Percentiles rank a stretch among this genome's conserved stretches.
Evolutionary conservation across 2,797 vertebrate genomes (phyloP).

Genomic region (Percopsis omiscomaycus): DNA sequence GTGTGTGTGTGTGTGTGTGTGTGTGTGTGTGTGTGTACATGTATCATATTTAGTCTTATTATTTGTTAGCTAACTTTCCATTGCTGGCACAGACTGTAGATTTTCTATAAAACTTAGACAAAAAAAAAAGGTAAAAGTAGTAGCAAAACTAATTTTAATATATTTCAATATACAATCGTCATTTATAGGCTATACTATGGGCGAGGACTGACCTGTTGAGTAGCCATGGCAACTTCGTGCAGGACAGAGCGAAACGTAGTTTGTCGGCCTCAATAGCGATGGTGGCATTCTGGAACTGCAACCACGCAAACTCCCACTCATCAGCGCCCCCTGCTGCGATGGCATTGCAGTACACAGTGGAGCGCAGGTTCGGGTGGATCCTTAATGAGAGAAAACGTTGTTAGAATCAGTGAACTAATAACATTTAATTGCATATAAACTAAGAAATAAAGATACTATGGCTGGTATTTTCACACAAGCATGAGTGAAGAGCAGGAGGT

Average conservation of each 20-base stretch:
- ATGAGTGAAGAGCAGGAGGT: not conserved
- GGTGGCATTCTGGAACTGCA: slow-evolving; percentile 50
- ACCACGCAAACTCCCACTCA: slow-evolving; percentile 88
- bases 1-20: not conserved
- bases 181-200: not conserved
- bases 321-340: slow-evolving; percentile 77
- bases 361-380: slow-evolving; percentile 86
- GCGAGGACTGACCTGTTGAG: slow-evolving; percentile 80
- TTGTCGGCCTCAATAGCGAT: slow-evolving; percentile 87
- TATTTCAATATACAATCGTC: too few relatives aligned
- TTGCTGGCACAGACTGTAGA: too few relatives aligned
- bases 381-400: slow-evolving; percentile 58
- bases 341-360: slow-evolving; percentile 87
- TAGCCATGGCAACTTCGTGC: slow-evolving; percentile 83
- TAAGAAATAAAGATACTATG: not conserved
- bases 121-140: too few relatives aligned
- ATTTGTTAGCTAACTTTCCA: not conserved
- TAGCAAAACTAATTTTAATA: not conserved
- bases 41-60: not conserved
- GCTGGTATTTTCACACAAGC: not conserved
- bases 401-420: not conserved
- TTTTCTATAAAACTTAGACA: too few relatives aligned
- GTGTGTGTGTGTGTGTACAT: not conserved
- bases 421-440: not conserved
- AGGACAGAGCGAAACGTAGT: slow-evolving; percentile 83